Evolutionary conservation across 1,140 invertebrate genomes (phyloP).

Genomic region (Ectropis grisescens): DNA sequence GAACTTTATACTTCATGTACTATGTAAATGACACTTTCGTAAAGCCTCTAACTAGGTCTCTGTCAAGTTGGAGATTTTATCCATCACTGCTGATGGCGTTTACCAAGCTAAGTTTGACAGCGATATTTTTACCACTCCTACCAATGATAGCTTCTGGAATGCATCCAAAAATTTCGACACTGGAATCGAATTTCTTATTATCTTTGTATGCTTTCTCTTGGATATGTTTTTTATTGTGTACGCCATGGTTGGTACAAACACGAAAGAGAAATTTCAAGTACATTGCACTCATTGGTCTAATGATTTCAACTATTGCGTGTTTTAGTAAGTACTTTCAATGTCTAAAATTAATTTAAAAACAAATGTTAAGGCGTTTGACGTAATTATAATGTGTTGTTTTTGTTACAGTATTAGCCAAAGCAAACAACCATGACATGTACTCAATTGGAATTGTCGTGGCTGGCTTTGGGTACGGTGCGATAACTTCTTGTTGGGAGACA

Average conservation of each 20-base stretch:
- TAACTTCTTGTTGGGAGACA: constrained; percentile 46
- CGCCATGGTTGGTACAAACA: constrained; percentile 56
- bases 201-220: constrained; percentile 57
- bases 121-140: constrained; percentile 36
- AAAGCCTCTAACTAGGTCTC: constrained; percentile 50
- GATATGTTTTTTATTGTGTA: constrained; percentile 53
- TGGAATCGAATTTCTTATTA: constrained; percentile 51
- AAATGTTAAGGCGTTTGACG: too few relatives aligned
- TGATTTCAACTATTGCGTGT: constrained; percentile 42
- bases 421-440: constrained; percentile 37
- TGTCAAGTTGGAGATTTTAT: constrained; percentile 63
- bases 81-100: constrained; percentile 51
- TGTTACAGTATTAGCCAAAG: constrained; percentile 42
- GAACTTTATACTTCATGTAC: constrained; percentile 41
- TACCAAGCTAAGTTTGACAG: constrained; percentile 40
- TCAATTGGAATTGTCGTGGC: constrained; percentile 48
- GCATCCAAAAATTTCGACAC: constrained; percentile 36
- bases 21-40: constrained; percentile 60
- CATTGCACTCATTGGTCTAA: constrained; percentile 38
- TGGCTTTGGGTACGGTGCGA: constrained; percentile 46
- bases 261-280: constrained; percentile 63
- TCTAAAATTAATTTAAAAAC: too few relatives aligned
- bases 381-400: not conserved
- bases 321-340: constrained; percentile 44
- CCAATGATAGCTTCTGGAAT: constrained; percentile 47